These are phyloP conservation scores for Chrosomus eos DNA, from an alignment of 2,797 vertebrate genomes.

Conservation along the genomic window DNA sequence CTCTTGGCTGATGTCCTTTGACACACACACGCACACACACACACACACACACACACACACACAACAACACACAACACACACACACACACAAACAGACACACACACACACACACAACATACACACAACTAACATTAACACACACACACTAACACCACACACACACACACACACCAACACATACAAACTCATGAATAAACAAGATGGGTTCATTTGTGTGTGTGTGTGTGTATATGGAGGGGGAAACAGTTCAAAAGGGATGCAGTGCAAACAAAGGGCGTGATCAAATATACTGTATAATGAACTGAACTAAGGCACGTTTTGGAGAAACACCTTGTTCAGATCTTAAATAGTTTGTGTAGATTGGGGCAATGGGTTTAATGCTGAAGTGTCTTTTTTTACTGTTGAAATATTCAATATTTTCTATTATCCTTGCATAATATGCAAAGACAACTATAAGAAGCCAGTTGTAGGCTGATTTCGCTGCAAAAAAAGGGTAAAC, in stretches of 20 bases:
- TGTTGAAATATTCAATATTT: not conserved
- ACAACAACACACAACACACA: constrained; percentile 60
- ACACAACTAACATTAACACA: too few relatives aligned
- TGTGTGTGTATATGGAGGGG: not conserved
- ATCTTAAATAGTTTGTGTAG: not conserved
- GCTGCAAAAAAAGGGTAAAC: not conserved
- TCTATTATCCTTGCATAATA: not conserved
- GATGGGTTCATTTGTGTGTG: constrained; percentile 10
- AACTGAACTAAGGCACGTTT: not conserved
- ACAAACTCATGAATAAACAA: constrained; percentile 58
- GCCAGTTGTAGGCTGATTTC: not conserved
- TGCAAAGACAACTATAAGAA: not conserved
- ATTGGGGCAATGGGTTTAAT: not conserved
- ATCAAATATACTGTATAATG: not conserved
- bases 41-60: too few relatives aligned
- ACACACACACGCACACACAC: constrained; percentile 54
- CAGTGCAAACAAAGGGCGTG: not conserved
- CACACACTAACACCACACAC: constrained; percentile 52
- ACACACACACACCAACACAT: not conserved
- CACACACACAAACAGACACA: constrained; percentile 56
- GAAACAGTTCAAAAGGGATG: not conserved
- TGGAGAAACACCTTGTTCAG: not conserved
- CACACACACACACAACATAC: constrained; percentile 1
- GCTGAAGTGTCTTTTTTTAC: not conserved
- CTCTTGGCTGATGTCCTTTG: constrained; percentile 65